These are phyloP conservation scores for Venusia cambrica DNA, from an alignment of 2,888 invertebrate genomes.

Conservation along the genomic window DNA sequence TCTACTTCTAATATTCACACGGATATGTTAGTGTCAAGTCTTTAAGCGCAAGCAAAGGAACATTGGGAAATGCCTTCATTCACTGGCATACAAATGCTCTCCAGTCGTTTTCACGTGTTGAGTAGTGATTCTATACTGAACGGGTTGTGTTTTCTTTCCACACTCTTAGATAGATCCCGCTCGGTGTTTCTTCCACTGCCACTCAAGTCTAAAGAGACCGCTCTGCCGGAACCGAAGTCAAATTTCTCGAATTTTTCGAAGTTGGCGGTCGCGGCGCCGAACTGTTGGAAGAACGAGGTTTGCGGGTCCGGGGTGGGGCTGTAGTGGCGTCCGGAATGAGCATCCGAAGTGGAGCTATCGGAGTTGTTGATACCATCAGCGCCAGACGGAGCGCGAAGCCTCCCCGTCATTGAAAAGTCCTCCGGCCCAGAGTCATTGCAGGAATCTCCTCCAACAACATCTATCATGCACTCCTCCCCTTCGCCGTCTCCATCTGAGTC, in stretches of 20 bases:
- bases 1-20: slow-evolving; percentile 72
- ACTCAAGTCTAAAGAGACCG: slow-evolving; percentile 74
- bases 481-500: slow-evolving; percentile 82
- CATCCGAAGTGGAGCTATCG: slow-evolving; percentile 78
- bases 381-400: slow-evolving; percentile 80
- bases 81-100: slow-evolving; percentile 59
- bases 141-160: slow-evolving; percentile 86
- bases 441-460: slow-evolving; percentile 91
- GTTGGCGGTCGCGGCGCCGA: slow-evolving; percentile 56
- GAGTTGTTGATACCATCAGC: slow-evolving; percentile 82
- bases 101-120: slow-evolving; percentile 83
- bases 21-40: slow-evolving; percentile 74
- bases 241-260: slow-evolving; percentile 78
- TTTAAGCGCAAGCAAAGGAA: slow-evolving; percentile 69
- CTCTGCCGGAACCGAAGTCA: slow-evolving; percentile 73
- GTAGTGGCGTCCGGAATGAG: slow-evolving; percentile 66
- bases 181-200: slow-evolving; percentile 59
- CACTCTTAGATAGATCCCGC: slow-evolving; percentile 77
- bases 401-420: slow-evolving; percentile 82
- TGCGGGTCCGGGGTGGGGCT: slow-evolving; percentile 73
- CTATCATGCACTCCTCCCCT: slow-evolving; percentile 88
- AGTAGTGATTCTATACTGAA: slow-evolving; percentile 95
- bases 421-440: slow-evolving; percentile 85
- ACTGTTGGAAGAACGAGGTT: slow-evolving; percentile 70
- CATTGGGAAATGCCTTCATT: slow-evolving; percentile 46